phyloP scores from a whole-genome alignment of 2,888 invertebrate species.

The Nephrotoma guestfalica region DNA sequence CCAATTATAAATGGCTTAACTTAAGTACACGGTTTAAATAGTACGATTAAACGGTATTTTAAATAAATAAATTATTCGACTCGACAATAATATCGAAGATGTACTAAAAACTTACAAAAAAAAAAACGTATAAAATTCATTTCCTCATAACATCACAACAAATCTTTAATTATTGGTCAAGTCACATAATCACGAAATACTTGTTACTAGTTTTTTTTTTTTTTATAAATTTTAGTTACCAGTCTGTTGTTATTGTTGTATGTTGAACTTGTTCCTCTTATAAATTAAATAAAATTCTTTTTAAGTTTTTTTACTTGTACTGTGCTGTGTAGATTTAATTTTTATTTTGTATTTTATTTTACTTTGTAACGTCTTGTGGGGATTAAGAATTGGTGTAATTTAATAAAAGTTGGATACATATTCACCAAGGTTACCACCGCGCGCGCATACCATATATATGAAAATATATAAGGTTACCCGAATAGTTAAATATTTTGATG shows the following conservation, averaged over 20 bases:
- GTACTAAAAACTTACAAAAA: not conserved
- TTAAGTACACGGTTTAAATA: not conserved
- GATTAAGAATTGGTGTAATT: not conserved
- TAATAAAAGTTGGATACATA: not conserved
- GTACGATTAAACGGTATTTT: not conserved
- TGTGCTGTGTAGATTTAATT: not conserved
- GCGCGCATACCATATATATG: not conserved
- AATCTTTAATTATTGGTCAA: not conserved
- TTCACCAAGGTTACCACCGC: not conserved
- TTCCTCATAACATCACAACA: not conserved
- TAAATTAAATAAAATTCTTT: not conserved
- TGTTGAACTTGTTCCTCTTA: not conserved
- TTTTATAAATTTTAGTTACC: not conserved
- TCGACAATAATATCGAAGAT: not conserved
- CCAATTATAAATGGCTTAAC: not conserved
- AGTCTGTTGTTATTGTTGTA: not conserved
- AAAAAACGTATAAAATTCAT: not conserved
- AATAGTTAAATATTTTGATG: not conserved
- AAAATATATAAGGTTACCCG: not conserved
- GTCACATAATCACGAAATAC: not conserved
- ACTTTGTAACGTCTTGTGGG: not conserved
- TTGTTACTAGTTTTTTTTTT: not conserved
- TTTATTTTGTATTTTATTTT: not conserved
- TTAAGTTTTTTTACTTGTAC: not conserved
- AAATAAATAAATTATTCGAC: not conserved